These are phyloP conservation scores for Ganaspis brasiliensis DNA, from an alignment of 2,888 invertebrate genomes.

Conservation along the genomic window DNA sequence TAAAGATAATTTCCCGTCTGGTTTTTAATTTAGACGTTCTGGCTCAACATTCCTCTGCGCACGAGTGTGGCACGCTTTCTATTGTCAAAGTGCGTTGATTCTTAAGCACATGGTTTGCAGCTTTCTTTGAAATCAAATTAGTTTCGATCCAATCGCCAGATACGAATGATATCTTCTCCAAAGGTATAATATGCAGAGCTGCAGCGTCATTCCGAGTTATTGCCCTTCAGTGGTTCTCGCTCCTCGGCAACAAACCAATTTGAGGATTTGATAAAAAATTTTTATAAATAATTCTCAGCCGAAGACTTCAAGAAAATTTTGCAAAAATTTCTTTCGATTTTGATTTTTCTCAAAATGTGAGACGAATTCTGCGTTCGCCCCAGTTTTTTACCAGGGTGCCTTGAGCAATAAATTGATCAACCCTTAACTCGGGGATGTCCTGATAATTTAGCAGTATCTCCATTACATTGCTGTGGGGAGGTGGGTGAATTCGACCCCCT, in stretches of 20 bases:
- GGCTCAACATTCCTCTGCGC: not conserved
- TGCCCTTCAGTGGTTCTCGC: slow-evolving; percentile 47
- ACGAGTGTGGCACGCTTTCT: slow-evolving; percentile 43
- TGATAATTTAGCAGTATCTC: slow-evolving; percentile 72
- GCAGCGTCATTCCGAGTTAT: slow-evolving; percentile 69
- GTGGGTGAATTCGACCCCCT: slow-evolving; percentile 57
- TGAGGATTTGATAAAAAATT: not conserved
- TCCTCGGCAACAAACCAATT: not conserved
- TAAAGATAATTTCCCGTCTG: not conserved
- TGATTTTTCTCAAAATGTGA: slow-evolving; percentile 46
- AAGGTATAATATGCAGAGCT: slow-evolving; percentile 62
- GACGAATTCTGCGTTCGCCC: slow-evolving; percentile 47
- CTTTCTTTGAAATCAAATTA: slow-evolving; percentile 73
- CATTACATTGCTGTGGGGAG: slow-evolving; percentile 59
- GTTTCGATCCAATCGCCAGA: slow-evolving; percentile 68
- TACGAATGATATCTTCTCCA: slow-evolving; percentile 66
- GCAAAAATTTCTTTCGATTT: slow-evolving; percentile 49
- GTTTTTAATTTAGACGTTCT: not conserved
- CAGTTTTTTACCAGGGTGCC: slow-evolving; percentile 43
- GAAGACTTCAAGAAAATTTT: slow-evolving; percentile 53
- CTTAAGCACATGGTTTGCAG: slow-evolving; percentile 61
- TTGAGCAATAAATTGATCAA: slow-evolving; percentile 65
- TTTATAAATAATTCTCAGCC: slow-evolving; percentile 18
- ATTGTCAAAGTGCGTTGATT: slow-evolving; percentile 46
- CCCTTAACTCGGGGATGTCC: slow-evolving; percentile 65